Base-by-base conservation (phyloP, 1,140 invertebrate species). In the Drosophila nigrodunni region DNA sequence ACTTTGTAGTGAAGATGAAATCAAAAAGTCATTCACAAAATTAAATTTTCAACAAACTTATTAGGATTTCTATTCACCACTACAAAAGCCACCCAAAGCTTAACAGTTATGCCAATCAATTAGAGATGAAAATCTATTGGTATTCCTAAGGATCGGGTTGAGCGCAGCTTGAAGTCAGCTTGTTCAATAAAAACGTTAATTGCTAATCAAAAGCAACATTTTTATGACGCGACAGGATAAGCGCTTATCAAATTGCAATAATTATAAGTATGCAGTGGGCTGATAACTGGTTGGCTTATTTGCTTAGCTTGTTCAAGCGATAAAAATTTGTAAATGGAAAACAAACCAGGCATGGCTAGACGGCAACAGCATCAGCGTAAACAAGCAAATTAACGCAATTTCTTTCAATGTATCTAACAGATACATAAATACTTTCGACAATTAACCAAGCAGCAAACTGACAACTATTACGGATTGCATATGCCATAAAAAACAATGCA, bases 371-470 rank as follows among this genome's bases (percentile, higher is more conserved):
- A 74, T 65, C 62, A 73, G 80, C 73, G 62, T 87, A 88, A 88
- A 88, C 85, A 83, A 83, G 85, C 77, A 83, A 80, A 88, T 88
- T 89, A 88, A 89, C 78, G 74, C 85, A 74, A 89, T 88, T 89
- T 57, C 50, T 54, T 80, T 77, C 62, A 68, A 83, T 74, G 55
- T 67, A 67, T 46, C 47, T n/a, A 39, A n/a, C 11, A 60, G 37
- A 57, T 66, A 58, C 47, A 54, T 61, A 60, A 21, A 57, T 66
- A 58, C 47, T 46, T 69, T 70, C 15, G 52, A 86, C 83, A 82
- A 86, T 86, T 87, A 87, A 78, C 67, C 64, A 76, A 66, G 25
- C 55, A 25, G 50, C 47, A 52, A 52, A 35, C 50, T 74, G 72
- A 74, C 60, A 71, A 52, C 44, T 57, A 60, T 60, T 76, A 58